Percentiles rank a stretch among this genome's conserved stretches.
Conservation (phyloP, 2,113 vertebrate species). For the Danionella cerebrum region DNA sequence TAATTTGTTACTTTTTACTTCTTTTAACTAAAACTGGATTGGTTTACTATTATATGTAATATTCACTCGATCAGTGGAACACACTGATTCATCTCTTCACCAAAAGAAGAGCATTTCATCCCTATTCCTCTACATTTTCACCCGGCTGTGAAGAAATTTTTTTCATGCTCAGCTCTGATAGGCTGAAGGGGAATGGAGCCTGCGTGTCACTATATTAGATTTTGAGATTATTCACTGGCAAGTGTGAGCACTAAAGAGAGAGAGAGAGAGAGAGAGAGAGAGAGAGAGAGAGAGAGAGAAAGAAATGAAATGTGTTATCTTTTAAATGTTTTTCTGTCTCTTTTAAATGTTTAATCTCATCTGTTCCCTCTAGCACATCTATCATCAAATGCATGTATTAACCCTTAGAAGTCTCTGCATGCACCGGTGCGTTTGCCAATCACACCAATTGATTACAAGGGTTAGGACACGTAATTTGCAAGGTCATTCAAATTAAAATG, state of each 20-base stretch:
- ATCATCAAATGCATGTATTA: conserved; percentile 10
- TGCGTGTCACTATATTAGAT: conserved; percentile 7
- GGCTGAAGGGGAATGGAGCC: conserved; percentile 3
- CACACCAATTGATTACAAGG: no score
- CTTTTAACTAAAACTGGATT: no score
- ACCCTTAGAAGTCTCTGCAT: conserved; percentile 8
- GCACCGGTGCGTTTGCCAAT: no score
- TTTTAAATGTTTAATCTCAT: not conserved
- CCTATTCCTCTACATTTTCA: not conserved
- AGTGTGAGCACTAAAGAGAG: not conserved
- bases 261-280: not conserved
- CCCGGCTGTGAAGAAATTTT: not conserved
- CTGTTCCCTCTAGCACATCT: not conserved
- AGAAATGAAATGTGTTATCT: not conserved
- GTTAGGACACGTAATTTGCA: no score
- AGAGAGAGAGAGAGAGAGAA: not conserved
- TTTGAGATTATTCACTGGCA: conserved; percentile 21
- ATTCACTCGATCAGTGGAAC: no score
- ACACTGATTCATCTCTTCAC: no score
- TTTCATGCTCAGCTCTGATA: conserved; percentile 14
- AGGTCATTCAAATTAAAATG: no score
- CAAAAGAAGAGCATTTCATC: conserved; percentile 18
- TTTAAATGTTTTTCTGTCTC: not conserved
- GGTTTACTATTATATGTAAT: no score
- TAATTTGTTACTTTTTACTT: no score